Base-by-base conservation (phyloP, 2,797 vertebrate species). In the Phoebastria nigripes region DNA sequence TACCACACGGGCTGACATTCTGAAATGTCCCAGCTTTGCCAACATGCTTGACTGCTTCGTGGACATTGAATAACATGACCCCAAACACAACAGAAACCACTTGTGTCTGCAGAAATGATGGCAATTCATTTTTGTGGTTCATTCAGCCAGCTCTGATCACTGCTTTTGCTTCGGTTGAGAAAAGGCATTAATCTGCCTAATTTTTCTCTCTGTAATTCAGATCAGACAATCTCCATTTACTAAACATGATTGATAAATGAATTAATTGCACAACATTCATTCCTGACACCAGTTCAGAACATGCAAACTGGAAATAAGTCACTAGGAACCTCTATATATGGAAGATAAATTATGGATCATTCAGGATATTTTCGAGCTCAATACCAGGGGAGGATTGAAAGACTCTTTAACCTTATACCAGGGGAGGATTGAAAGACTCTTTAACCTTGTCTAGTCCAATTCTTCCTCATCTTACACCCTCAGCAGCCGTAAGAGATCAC, bases 161-260 rank as follows among this genome's bases (percentile, higher is more conserved):
- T 1, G 8, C 39, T 83, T 93, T 82, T 79, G 37, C 82, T 94
- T 79, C 91, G 59, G 85, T 2, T 88, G 47, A 91, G 85, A 81
- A 90, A 96, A 88, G 79, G 31, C 82, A 90, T 94, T 91, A 69
- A 91, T 94, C 87, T 88, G 49, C 47, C 51, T 91, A 46, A 88
- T 95, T 94, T 86, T 82, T 79, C 82, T 79, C 66, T 62, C 87
- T 88, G 35, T 86, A 83, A 86, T 90, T 91, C 91, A 83, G 70
- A 81, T 88, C 82, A 93, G 87, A 86, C 69, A 72, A 83, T 69
- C n/a, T 86, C 80, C 62, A 79, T 95, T 95, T 86, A 83, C 49
- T 62, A 73, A 91, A 81, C 7, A 8, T 91, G 95, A 95, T 94
- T 94, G 89, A 93, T 86, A 88, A 78, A 92, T 51, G 5, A 93